A percentile compares a stretch with the other conserved stretches of the same genome.
These are phyloP conservation scores for Garrulus glandarius DNA, from an alignment of 2,797 vertebrate genomes.

Conservation along the genomic window DNA sequence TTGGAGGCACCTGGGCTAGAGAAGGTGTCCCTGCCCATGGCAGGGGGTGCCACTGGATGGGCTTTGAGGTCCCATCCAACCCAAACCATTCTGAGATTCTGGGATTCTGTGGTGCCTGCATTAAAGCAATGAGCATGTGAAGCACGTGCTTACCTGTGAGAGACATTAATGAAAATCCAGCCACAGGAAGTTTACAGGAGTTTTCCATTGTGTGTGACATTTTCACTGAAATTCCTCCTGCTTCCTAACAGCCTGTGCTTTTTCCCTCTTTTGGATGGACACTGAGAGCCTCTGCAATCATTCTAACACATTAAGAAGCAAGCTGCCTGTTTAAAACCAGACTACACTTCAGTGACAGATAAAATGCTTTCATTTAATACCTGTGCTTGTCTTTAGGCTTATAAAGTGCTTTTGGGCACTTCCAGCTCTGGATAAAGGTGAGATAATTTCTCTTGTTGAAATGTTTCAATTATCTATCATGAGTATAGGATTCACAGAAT, in stretches of 20 bases:
- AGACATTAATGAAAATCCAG: neutral
- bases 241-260: neutral
- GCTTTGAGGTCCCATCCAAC: neutral
- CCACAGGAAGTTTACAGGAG: no score
- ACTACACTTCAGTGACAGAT: neutral
- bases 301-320: neutral
- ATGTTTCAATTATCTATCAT: neutral
- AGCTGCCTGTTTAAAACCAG: neutral
- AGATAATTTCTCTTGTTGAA: neutral
- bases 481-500: neutral
- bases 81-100: neutral
- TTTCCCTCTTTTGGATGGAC: neutral
- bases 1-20: fast-evolving
- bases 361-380: neutral
- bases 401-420: neutral
- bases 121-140: neutral
- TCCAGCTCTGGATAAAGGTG: neutral
- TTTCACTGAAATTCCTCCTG: neutral
- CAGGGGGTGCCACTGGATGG: neutral
- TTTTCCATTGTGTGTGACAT: neutral
- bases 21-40: neutral
- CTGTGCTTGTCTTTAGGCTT: neutral
- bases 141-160: neutral
- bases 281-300: neutral
- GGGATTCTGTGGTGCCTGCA: neutral